These are phyloP conservation scores for Porites divaricata DNA, from an alignment of 92 coral and sea anemone species.

Conservation along the genomic window DNA sequence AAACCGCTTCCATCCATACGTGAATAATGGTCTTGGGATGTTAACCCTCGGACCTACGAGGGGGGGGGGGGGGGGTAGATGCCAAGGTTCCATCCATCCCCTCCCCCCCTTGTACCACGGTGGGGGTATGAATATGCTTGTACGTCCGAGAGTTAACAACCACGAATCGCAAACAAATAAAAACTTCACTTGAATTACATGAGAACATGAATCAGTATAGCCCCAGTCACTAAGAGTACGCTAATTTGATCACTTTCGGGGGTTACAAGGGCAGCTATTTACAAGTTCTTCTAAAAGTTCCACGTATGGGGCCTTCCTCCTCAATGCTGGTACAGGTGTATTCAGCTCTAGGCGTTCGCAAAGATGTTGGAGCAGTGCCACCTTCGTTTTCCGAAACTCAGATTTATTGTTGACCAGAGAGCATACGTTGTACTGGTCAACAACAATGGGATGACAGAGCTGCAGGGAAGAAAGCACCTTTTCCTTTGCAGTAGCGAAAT, in stretches of 20 bases:
- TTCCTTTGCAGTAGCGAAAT: constrained; percentile 23
- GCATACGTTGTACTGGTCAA: constrained; percentile 29
- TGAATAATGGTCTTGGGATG: no score
- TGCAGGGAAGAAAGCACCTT: constrained; percentile 26
- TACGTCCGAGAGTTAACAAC: no score
- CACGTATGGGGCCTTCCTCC: no score
- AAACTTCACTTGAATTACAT: no score
- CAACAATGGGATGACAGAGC: constrained; percentile 32
- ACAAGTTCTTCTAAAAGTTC: neutral
- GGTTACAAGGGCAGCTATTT: neutral
- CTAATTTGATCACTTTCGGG: neutral
- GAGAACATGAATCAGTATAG: no score
- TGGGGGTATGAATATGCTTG: no score
- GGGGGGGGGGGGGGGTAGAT: no score
- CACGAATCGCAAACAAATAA: no score
- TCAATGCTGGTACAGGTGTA: neutral
- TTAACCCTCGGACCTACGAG: neutral
- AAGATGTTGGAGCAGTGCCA: neutral
- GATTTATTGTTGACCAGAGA: neutral
- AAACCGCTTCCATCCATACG: no score
- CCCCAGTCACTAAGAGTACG: no score
- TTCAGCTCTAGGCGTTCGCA: constrained; percentile 1
- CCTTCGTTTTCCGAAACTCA: constrained; percentile 2
- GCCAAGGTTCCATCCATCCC: no score
- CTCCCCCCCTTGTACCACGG: no score